These are phyloP conservation scores for Entomobrya proxima DNA, from an alignment of 2,888 invertebrate species.

Conservation along the genomic window DNA sequence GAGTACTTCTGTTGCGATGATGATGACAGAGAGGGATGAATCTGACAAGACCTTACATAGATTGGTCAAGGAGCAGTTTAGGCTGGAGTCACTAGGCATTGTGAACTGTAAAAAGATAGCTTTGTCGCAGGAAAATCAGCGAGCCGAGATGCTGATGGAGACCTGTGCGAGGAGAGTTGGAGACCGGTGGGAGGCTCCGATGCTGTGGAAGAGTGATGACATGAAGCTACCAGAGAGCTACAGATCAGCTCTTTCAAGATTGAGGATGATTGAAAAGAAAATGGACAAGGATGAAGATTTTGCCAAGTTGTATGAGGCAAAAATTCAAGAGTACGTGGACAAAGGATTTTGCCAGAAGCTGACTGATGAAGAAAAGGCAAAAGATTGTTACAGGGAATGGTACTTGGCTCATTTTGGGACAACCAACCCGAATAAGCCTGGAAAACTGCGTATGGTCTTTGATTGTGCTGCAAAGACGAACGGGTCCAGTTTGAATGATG, in stretches of 20 bases:
- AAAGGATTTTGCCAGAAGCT: too few relatives aligned
- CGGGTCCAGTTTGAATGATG: too few relatives aligned
- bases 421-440: conserved; percentile 56
- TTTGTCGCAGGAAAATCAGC: too few relatives aligned
- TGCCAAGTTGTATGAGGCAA: too few relatives aligned
- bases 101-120: not conserved
- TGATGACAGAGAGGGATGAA: not conserved
- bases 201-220: conserved; percentile 28
- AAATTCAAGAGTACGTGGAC: too few relatives aligned
- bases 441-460: too few relatives aligned
- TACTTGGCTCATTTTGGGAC: conserved; percentile 16
- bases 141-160: not conserved
- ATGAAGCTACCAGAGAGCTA: not conserved
- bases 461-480: too few relatives aligned
- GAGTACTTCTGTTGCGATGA: not conserved
- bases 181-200: too few relatives aligned
- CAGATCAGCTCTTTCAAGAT: conserved; percentile 35
- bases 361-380: not conserved
- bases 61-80: not conserved
- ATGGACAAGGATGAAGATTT: too few relatives aligned
- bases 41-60: not conserved
- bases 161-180: not conserved
- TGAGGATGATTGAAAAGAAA: not conserved
- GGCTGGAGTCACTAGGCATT: not conserved
- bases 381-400: not conserved